A percentile compares a stretch with the other conserved stretches of the same genome.
Conservation (phyloP, 2,113 vertebrate genomes). For the Eublepharis macularius region DNA sequence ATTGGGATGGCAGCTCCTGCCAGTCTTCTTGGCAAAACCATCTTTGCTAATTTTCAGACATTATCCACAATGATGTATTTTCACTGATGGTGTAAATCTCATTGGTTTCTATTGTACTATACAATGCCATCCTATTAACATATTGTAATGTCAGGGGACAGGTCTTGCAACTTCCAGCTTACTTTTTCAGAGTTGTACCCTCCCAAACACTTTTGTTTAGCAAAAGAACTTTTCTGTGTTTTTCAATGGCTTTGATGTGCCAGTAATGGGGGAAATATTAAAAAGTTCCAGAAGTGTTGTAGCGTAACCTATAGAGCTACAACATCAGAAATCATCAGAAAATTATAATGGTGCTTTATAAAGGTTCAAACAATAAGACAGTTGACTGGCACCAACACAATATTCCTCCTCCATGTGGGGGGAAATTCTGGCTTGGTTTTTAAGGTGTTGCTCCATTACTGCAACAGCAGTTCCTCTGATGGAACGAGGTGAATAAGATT, state of each 20-base stretch:
- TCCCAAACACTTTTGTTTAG: neutral
- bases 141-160: neutral
- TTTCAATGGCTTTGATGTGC: neutral
- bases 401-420: neutral
- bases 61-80: neutral
- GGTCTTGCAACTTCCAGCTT: neutral
- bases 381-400: neutral
- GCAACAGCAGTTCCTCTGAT: too few species aligned
- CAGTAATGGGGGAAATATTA: neutral
- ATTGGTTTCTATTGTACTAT: conserved; percentile 9
- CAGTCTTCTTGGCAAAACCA: conserved; percentile 32
- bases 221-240: neutral
- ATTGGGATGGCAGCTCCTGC: neutral
- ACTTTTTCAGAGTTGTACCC: neutral
- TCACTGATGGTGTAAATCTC: neutral
- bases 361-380: neutral
- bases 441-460: too few species aligned
- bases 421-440: too few species aligned
- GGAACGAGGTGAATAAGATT: too few species aligned
- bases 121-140: neutral
- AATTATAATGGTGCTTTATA: neutral
- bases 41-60: conserved; percentile 19
- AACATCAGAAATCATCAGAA: neutral
- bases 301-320: neutral
- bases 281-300: neutral